Percentiles rank a stretch among this genome's conserved stretches.
Evolutionary conservation across 2,888 invertebrate genomes (phyloP).

Genomic region (Isoperla grammatica): DNA sequence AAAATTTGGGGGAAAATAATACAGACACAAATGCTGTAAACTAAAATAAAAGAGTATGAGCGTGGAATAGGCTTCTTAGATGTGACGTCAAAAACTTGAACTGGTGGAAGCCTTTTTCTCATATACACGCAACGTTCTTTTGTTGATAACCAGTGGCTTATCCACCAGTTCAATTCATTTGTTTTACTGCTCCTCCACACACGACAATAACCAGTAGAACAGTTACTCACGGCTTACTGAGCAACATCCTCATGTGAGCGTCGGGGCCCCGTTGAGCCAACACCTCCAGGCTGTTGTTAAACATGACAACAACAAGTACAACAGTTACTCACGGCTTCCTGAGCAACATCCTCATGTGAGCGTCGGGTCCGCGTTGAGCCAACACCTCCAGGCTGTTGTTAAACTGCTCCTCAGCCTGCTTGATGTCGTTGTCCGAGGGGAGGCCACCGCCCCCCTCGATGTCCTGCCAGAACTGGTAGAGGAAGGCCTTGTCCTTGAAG

Average conservation of each 20-base stretch:
- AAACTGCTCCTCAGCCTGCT: slow-evolving; percentile 63
- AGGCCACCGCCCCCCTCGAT: slow-evolving; percentile 54
- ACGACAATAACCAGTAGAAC: no score
- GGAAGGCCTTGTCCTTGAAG: slow-evolving; percentile 75
- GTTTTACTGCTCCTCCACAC: no score
- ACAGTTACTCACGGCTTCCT: slow-evolving; percentile 67
- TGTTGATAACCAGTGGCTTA: no score
- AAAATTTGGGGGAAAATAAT: no score
- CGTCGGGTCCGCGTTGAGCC: slow-evolving; percentile 69
- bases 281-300: slow-evolving; percentile 59
- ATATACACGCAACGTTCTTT: no score
- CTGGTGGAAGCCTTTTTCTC: no score
- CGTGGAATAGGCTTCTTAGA: no score
- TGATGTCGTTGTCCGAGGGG: slow-evolving; percentile 54
- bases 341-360: slow-evolving; percentile 71
- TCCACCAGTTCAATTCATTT: no score
- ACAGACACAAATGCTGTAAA: no score
- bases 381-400: slow-evolving; percentile 60
- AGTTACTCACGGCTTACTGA: slow-evolving; percentile 74
- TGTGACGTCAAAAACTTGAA: no score
- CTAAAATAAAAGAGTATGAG: no score
- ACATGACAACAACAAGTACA: no score
- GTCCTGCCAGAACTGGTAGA: slow-evolving; percentile 75
- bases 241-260: slow-evolving; percentile 71
- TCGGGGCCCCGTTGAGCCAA: slow-evolving; percentile 70